Percentiles rank a stretch among this genome's conserved stretches.
These are phyloP conservation scores for Dyspetes luteomarginatus DNA, from an alignment of 2,888 invertebrate genomes.

Conservation along the genomic window DNA sequence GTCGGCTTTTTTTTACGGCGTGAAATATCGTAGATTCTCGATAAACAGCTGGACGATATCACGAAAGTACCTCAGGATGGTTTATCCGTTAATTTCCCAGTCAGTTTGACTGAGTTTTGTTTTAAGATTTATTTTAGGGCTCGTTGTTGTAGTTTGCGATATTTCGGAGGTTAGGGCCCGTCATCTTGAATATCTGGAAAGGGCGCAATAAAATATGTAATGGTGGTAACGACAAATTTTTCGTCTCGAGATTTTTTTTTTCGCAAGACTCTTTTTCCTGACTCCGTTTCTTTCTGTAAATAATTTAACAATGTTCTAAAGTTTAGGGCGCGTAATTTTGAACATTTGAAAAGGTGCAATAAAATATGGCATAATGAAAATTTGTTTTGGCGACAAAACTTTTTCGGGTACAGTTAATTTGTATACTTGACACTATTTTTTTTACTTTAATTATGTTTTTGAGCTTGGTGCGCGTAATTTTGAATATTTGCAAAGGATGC, in stretches of 20 bases:
- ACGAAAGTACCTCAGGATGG: background rate
- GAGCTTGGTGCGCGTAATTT: no score
- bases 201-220: constrained; percentile 8
- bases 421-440: no score
- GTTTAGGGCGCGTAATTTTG: no score
- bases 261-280: background rate
- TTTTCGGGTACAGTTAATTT: no score
- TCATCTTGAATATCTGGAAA: constrained; percentile 50
- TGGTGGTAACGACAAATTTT: background rate
- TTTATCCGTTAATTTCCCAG: constrained; percentile 5
- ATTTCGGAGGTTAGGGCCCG: constrained; percentile 71
- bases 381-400: no score
- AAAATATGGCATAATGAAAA: no score
- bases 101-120: constrained; percentile 1
- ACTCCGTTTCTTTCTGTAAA: no score
- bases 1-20: background rate
- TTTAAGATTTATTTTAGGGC: constrained; percentile 3
- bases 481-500: no score
- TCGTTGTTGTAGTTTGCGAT: background rate
- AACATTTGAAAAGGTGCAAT: no score
- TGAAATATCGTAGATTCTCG: constrained; percentile 4
- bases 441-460: no score
- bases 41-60: constrained; percentile 32
- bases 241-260: background rate
- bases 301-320: no score